Evolutionary conservation across 2,888 invertebrate species (phyloP), one percentile per base, ranked within the genome.

Genomic region (Marronus borbonicus): DNA sequence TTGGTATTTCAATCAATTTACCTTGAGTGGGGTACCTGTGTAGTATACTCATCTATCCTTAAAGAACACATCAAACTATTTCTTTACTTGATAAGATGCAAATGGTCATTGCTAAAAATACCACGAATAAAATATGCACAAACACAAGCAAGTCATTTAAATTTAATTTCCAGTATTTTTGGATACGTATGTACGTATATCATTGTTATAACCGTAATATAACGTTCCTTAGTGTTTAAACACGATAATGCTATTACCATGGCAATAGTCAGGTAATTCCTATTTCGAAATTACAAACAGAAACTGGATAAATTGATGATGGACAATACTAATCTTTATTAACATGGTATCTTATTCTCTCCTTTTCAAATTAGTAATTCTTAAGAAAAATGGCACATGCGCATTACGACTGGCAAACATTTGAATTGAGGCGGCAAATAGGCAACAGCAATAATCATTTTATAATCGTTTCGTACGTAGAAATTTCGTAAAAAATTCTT

Each of bases 1-100:
- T 72, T 60, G 72, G 72, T 72, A 72, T 72, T 72, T 72, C 55
- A 72, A 72, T 72, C 72, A 58, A 72, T 58, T 72, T 60, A 58
- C 72, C 69, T 72, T 72, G 72, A 39, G 14, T 72, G 17, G 58
- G 20, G 39, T 58, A 36, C 20, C 58, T 17, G 20, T 20, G 24
- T 39, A 58, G 39, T 39, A 58, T 58, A 72, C 60, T 17, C 2
- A 39, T 58, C 39, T 36, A 39, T 72, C 4, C 72, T 39, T 58
- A 58, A 58, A 58, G 72, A 58, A 72, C 72, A 36, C 39, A 60
- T 58, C 58, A 72, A 72, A 58, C 36, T 58, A 72, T 72, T 70
- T n/a, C 20, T 55, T 58, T 39, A 31, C 52, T 58, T 36, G 72
- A 72, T 58, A 72, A 58, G 58, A 72, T 72, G 72, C 44, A 72